Evolutionary conservation across 2,797 vertebrate species (phyloP).

Genomic region (Semotilus atromaculatus): DNA sequence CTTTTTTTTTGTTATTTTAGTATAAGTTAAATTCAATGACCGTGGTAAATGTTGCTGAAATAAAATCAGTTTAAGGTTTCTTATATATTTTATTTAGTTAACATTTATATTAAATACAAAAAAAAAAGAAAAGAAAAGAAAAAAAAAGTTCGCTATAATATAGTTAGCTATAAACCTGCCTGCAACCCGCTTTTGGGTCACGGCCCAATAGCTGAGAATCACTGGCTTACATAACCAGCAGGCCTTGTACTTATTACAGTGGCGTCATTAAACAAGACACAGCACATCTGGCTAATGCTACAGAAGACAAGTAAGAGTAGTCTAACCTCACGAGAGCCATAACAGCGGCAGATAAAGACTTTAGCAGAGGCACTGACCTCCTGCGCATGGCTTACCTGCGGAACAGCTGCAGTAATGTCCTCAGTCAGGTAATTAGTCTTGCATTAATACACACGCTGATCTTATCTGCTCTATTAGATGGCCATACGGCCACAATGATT

Average conservation of each 20-base stretch:
- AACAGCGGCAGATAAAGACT: constrained; percentile 72
- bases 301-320: constrained; percentile 45
- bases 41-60: neutral
- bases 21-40: neutral
- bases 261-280: constrained; percentile 51
- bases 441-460: constrained; percentile 77
- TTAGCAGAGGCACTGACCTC: constrained; percentile 68
- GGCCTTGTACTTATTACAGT: constrained; percentile 32
- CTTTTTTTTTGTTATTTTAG: neutral
- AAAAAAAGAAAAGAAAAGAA: no score
- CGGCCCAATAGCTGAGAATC: neutral
- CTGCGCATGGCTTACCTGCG: constrained; percentile 72
- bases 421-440: constrained; percentile 79
- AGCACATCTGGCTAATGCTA: constrained; percentile 53
- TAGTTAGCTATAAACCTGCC: neutral
- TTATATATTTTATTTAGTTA: neutral
- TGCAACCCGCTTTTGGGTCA: constrained; percentile 2
- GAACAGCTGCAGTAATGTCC: constrained; percentile 73
- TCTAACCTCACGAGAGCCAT: constrained; percentile 73
- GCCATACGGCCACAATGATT: constrained; percentile 60
- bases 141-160: no score
- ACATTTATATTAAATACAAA: neutral
- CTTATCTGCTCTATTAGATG: constrained; percentile 72
- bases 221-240: constrained; percentile 34
- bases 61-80: neutral